These are phyloP conservation scores for Tinea pellionella DNA, from an alignment of 2,888 invertebrate genomes.

Conservation along the genomic window DNA sequence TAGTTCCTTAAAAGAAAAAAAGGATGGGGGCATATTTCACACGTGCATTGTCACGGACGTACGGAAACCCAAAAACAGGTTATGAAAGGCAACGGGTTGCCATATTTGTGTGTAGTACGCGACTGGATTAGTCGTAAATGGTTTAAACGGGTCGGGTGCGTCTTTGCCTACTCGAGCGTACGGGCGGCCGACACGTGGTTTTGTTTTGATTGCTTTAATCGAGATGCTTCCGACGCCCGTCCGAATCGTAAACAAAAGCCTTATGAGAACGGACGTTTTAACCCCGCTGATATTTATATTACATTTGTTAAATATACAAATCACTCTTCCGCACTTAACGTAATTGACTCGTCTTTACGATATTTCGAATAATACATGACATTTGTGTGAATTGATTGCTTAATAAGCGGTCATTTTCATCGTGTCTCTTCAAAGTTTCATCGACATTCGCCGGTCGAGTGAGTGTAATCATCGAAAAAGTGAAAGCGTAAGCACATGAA, in stretches of 20 bases:
- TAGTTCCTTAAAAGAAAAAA: not conserved
- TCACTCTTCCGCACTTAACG: not conserved
- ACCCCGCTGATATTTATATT: not conserved
- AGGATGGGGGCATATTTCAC: conserved; percentile 33
- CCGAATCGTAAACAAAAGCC: conserved; percentile 5
- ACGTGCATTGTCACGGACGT: conserved; percentile 36
- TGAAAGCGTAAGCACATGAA: conserved; percentile 35
- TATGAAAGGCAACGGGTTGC: conserved; percentile 59
- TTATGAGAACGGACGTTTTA: not conserved
- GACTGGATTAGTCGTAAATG: conserved; percentile 68
- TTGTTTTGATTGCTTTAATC: conserved; percentile 13
- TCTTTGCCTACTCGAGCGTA: conserved; percentile 46
- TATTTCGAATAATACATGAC: conserved; percentile 2
- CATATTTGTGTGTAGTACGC: conserved; percentile 57
- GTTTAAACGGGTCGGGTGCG: conserved; percentile 58
- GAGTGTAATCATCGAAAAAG: conserved; percentile 46
- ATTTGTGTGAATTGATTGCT: conserved; percentile 6
- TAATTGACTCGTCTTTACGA: conserved; percentile 2
- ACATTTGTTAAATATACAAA: not conserved
- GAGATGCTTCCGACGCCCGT: not conserved
- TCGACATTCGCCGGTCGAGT: not conserved
- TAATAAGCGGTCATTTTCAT: conserved; percentile 2
- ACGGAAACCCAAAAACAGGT: conserved; percentile 69
- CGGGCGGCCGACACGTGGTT: conserved; percentile 38
- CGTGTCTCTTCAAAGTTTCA: not conserved